These are phyloP conservation scores for Pecten maximus DNA, from an alignment of 2,888 invertebrate genomes.

Conservation along the genomic window DNA sequence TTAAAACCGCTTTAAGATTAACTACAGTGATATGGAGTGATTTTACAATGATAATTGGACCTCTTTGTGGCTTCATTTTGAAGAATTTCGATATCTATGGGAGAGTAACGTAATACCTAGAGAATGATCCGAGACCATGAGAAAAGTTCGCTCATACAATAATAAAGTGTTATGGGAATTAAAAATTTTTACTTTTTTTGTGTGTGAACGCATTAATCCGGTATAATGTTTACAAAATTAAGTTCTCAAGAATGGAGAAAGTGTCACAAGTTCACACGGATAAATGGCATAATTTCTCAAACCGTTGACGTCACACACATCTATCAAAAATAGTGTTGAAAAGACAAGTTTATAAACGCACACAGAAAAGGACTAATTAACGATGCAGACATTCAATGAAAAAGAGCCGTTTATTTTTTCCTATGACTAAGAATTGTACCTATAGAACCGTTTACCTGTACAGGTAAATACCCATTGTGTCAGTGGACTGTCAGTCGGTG, in stretches of 20 bases:
- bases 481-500: not conserved
- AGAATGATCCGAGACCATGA: not conserved
- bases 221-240: not conserved
- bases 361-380: not conserved
- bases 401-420: not conserved
- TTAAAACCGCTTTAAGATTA: slow-evolving; percentile 3
- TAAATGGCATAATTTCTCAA: not conserved
- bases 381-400: not conserved
- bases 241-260: not conserved
- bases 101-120: not conserved
- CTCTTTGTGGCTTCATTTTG: not conserved
- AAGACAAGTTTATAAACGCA: not conserved
- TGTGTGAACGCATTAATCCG: slow-evolving; percentile 6
- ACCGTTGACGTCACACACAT: not conserved
- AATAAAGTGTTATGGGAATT: not conserved
- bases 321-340: not conserved
- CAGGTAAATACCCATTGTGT: slow-evolving; percentile 29
- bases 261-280: not conserved
- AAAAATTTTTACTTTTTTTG: not conserved
- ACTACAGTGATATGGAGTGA: not conserved
- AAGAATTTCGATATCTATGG: slow-evolving; percentile 6
- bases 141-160: not conserved
- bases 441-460: not conserved
- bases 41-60: not conserved
- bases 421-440: not conserved